Evolutionary conservation across 92 coral and sea anemone species (phyloP), one percentile per base, ranked within the genome.

Genomic region (Actinostola sp.): DNA sequence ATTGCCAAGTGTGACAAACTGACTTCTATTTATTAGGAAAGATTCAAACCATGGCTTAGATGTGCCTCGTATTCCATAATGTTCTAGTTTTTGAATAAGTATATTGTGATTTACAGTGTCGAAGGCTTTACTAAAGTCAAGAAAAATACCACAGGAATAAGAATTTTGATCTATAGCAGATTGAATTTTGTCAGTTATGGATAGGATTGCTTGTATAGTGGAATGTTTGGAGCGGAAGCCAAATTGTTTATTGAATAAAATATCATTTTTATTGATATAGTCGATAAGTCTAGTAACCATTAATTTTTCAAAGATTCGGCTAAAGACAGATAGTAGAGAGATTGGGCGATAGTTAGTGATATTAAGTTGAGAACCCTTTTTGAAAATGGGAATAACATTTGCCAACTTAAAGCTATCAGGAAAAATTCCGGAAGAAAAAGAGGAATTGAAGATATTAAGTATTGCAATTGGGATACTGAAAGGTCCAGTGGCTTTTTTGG

Each of bases 141-240:
- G 68, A 45, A 82, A 82, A 34, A 82, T 48, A 11, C 82, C 82
- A 73, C 77, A 74, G 53, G 87, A 73, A 61, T 56, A 82, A 41
- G 45, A 23, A 9, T 54, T 35, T 9, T 66, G 35, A 28, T 74
- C 77, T 11, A 73, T 36, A 15, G 87, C 82, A 19, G 60, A 66
- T 58, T 82, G 76, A 12, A 67, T 61, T 53, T 75, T 75, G 61
- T 83, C 74, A 11, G 60, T 56, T 24, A 83, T 75, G 48, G 56
- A 67, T 24, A 74, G 48, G 21, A 83, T 45, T 16, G 82, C 77
- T 67, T 82, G 88, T 36, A 61, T 50, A 21, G 82, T 61, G 19
- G 78, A 75, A 63, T 75, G 82, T 9, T 75, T 83, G 15, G 73
- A 48, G 16, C 87, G 61, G 61, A 82, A 74, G 38, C 87, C 82